Base-by-base conservation (phyloP, 2,113 vertebrate genomes). In the Melanostigma gelatinosum region DNA sequence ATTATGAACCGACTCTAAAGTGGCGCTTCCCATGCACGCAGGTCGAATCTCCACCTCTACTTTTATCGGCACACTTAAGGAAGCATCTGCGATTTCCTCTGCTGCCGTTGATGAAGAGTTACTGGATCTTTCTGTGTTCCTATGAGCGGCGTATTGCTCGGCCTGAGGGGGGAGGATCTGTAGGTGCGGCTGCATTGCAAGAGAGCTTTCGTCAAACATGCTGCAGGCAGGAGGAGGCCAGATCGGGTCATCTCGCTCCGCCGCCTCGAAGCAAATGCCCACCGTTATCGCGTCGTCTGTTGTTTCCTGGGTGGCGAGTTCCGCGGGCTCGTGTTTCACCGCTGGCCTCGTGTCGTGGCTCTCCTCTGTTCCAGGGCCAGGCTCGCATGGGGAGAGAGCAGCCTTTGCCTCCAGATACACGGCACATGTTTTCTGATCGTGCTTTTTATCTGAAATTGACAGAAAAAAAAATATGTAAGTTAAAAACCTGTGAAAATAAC, bases 281-380 rank as follows among this genome's bases (percentile, higher is more conserved):
- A 69, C 60, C 44, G 72, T 6, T 0, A 6, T 44, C 0, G 10
- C 0, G 61, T n/a, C 3, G 4, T 84, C 72, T 11, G 63, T 9
- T 4, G 48, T 36, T 54, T 82, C 82, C 1, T 38, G 68, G 36
- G 77, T 0, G 22, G 16, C n/a, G 11, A 27, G 42, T 42, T 85
- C 82, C 0, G 29, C 73, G 1, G 77, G 81, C 72, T 92, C 91
- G 0, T 20, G 65, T 72, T 92, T 93, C 62, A 92, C 76, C 11
- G 3, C 32, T 0, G 72, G 66, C 40, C 55, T 61, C 32, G 36
- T 9, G 64, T 72, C 77, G 10, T 4, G 24, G 40, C 38, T 64
- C 1, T 83, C 71, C 4, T 78, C 42, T 1, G 54, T 15, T 27
- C 32, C 55, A 2, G 9, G 75, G 9, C 1, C 62, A 4, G 75